Evolutionary conservation across 2,113 vertebrate genomes (phyloP), one percentile per base, ranked within the genome.

Genomic region (Carassius auratus): DNA sequence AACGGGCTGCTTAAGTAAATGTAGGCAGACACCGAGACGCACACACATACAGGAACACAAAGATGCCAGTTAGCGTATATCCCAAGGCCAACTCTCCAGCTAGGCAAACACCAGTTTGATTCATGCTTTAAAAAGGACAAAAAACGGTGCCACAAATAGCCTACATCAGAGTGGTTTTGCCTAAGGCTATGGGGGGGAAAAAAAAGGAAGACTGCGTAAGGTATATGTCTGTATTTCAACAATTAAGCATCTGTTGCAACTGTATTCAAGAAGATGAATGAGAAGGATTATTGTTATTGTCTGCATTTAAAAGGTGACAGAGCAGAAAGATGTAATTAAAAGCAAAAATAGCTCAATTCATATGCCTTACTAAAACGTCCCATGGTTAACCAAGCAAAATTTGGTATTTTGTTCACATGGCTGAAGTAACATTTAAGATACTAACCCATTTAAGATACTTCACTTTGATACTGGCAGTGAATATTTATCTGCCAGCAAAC

Each of bases 1-100:
- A 88, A 86, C 3, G 73, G 83, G 83, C 12, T 77, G 33, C 42
- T 81, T 88, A 84, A 84, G 88, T 84, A 79, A 84, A 84, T 68
- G 78, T 73, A 74, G 76, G 45, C 17, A 69, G 9, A 66, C 83
- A 83, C 17, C 19, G 8, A 45, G 23, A 81, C 68, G 36, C 26
- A 77, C 75, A 88, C 89, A 55, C 55, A 90, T 62, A 86, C 85
- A 79, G 83, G 48, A 83, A 87, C 76, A 90, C 74, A 85, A 75
- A 81, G 64, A 64, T 76, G 62, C 68, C 73, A 77, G n/a, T 26
- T 68, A 76, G 52, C 17, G 8, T 30, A 75, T 68, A 64, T 68
- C 80, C 80, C 61, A 86, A 77, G 73, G 45, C 80, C 64, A 55
- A 23, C 81, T 79, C 36, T 75, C 68, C 79, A 71, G 75, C 76